These are phyloP conservation scores for Heterotilapia buettikoferi DNA, from an alignment of 2,113 vertebrate genomes.

Conservation along the genomic window DNA sequence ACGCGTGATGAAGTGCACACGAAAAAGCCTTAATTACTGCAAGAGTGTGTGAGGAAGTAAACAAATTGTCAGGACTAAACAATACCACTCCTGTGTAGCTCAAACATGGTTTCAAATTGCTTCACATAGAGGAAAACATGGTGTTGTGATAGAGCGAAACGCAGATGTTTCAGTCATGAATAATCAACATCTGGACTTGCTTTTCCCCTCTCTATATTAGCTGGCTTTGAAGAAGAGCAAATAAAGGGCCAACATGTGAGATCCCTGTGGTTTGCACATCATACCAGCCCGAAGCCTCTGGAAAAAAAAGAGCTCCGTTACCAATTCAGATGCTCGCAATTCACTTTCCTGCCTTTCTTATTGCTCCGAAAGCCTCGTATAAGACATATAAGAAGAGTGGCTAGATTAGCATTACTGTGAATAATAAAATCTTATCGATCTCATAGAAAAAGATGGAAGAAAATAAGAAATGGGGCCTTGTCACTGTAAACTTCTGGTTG, in stretches of 20 bases:
- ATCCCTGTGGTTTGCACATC: conserved; percentile 46
- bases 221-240: conserved; percentile 64
- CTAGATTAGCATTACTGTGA: not conserved
- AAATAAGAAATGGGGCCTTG: not conserved
- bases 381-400: not conserved
- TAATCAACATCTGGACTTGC: conserved; percentile 66
- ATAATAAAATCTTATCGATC: not conserved
- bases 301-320: not conserved
- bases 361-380: conserved; percentile 12
- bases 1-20: not conserved
- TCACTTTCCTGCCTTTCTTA: conserved; percentile 25
- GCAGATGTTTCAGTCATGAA: conserved; percentile 51
- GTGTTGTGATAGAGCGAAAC: conserved; percentile 10
- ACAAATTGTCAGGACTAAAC: not conserved
- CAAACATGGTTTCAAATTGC: not conserved
- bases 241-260: conserved; percentile 64
- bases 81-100: not conserved
- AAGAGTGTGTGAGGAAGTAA: not conserved
- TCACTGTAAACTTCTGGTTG: not conserved
- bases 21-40: not conserved
- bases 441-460: not conserved
- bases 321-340: conserved; percentile 59
- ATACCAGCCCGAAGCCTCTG: conserved; percentile 28
- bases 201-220: conserved; percentile 49
- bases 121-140: not conserved